Conservation (phyloP, 35 echinoderm and acorn worm species). For the Patiria miniata region DNA sequence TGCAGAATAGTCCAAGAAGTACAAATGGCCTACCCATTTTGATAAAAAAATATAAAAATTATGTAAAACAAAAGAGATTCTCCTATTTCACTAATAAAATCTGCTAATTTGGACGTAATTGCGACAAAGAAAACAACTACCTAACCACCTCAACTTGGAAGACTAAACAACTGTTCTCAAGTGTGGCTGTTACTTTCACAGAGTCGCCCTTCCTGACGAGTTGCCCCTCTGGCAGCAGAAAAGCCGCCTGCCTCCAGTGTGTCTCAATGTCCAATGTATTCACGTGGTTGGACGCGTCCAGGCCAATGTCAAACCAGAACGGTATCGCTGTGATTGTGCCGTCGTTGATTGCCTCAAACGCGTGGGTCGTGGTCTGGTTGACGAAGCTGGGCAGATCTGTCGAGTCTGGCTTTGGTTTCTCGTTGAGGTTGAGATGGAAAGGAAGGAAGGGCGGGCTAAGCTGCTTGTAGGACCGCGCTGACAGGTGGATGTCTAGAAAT, state of each 20-base stretch:
- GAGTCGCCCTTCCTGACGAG: conserved; percentile 19
- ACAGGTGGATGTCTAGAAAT: conserved; percentile 32
- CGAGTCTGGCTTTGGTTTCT: neutral
- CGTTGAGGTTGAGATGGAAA: conserved; percentile 38
- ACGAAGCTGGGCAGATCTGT: conserved; percentile 5
- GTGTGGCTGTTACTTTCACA: conserved; percentile 4
- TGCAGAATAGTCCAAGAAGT: too few relatives aligned
- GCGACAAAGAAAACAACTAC: too few relatives aligned
- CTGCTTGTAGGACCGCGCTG: conserved; percentile 36
- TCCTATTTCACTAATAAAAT: too few relatives aligned
- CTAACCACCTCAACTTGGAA: conserved; percentile 1
- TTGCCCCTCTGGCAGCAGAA: neutral
- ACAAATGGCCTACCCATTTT: too few relatives aligned
- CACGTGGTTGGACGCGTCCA: conserved; percentile 24
- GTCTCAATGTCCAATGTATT: conserved; percentile 35
- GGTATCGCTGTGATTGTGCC: conserved; percentile 28
- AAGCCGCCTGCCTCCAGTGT: conserved; percentile 33
- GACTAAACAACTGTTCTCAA: conserved; percentile 17
- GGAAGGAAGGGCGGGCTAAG: conserved; percentile 15
- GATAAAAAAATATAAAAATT: too few relatives aligned
- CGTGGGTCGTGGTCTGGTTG: neutral
- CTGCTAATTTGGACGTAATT: too few relatives aligned
- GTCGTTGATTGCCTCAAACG: neutral
- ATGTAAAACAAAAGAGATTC: too few relatives aligned
- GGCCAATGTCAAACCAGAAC: conserved; percentile 34